A percentile compares a stretch with the other conserved stretches of the same genome.
These are phyloP conservation scores for Prinia subflava DNA, from an alignment of 2,113 vertebrate genomes.

Conservation along the genomic window DNA sequence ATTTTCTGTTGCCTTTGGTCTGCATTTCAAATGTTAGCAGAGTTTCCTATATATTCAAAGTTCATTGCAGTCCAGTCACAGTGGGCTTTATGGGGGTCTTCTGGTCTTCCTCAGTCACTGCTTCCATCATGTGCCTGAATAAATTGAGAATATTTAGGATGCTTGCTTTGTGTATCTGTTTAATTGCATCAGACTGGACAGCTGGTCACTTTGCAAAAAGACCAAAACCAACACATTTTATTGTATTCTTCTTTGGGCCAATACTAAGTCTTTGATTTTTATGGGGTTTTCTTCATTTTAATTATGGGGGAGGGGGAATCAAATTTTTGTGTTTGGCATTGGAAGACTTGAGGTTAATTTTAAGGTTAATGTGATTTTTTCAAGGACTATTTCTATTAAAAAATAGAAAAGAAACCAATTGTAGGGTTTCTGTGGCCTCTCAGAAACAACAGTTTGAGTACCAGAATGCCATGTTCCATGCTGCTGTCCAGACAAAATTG, in stretches of 20 bases:
- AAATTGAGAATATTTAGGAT: neutral
- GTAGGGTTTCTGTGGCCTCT: neutral
- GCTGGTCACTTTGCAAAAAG: neutral
- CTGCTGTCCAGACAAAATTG: neutral
- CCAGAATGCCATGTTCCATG: neutral
- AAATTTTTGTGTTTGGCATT: neutral
- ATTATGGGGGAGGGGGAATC: accelerated
- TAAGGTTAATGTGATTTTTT: neutral
- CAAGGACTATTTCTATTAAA: neutral
- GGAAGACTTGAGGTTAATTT: neutral
- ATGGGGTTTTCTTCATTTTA: neutral
- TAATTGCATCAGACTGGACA: neutral
- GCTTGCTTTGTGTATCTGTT: neutral
- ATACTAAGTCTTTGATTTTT: neutral
- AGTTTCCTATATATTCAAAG: neutral
- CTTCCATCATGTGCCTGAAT: neutral
- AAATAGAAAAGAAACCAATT: neutral
- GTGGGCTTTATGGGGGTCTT: neutral
- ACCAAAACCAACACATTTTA: neutral
- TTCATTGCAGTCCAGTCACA: neutral
- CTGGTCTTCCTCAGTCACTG: neutral
- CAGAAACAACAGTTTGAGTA: neutral
- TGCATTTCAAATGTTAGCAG: neutral
- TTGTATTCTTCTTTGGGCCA: neutral
- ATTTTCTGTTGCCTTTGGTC: neutral